These are phyloP conservation scores for Lagopus muta DNA, from an alignment of 2,113 vertebrate species.

Conservation along the genomic window DNA sequence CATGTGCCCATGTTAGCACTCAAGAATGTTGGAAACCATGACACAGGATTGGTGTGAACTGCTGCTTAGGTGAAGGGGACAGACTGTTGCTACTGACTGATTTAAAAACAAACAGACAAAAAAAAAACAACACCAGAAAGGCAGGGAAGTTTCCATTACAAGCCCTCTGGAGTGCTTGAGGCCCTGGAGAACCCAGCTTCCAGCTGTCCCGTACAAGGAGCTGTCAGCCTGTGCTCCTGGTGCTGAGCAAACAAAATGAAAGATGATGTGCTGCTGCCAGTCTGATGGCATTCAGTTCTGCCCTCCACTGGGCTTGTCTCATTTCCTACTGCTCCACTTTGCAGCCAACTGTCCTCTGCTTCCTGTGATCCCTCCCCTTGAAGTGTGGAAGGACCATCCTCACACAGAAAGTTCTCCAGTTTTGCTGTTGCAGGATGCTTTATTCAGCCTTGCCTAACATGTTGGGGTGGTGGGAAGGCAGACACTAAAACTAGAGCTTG, in stretches of 20 bases:
- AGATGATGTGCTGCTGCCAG: not conserved
- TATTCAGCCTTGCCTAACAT: not conserved
- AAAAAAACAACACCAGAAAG: not conserved
- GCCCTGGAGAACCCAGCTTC: fast-evolving
- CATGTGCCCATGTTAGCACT: not conserved
- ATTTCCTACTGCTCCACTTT: not conserved
- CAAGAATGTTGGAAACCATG: not conserved
- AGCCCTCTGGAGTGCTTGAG: not conserved
- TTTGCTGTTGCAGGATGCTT: not conserved
- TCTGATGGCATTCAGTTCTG: not conserved
- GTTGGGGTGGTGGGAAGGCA: not conserved
- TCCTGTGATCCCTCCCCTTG: no score
- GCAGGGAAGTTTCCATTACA: not conserved
- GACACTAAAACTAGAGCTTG: fast-evolving
- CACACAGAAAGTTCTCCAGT: not conserved
- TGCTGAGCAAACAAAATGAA: not conserved
- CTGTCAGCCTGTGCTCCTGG: not conserved
- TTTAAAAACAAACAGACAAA: not conserved
- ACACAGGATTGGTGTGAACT: not conserved
- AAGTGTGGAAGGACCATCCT: not conserved
- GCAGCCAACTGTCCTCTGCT: not conserved
- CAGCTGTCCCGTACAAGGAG: not conserved
- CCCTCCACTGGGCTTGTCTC: not conserved
- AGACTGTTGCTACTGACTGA: not conserved
- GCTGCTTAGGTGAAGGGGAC: not conserved